phyloP scores from a whole-genome alignment of 2,888 invertebrate species.

The Sympetrum striolatum region DNA sequence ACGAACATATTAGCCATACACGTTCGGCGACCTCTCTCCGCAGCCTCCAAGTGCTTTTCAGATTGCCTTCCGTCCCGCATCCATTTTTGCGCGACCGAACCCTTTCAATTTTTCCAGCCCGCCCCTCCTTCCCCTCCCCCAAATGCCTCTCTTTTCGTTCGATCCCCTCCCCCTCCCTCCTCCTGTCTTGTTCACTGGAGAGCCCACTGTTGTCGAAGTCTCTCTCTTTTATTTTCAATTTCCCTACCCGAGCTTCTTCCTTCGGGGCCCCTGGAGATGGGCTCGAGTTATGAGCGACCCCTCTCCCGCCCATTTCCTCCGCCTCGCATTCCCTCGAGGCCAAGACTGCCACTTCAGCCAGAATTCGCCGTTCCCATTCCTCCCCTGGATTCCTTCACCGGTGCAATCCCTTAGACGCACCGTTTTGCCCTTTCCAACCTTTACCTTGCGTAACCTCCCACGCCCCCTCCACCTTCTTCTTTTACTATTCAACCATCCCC shows the following conservation, averaged over 20 bases:
- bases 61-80: not conserved
- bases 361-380: not conserved
- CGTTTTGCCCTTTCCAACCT: not conserved
- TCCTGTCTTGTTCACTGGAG: not conserved
- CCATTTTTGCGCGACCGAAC: not conserved
- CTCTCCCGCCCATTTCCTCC: not conserved
- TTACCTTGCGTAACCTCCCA: not conserved
- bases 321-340: not conserved
- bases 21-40: not conserved
- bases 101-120: not conserved
- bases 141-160: not conserved
- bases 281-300: constrained; percentile 10
- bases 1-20: not conserved
- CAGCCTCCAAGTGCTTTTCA: not conserved
- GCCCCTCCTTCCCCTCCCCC: not conserved
- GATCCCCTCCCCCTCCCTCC: not conserved
- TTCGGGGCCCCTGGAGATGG: not conserved
- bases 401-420: not conserved
- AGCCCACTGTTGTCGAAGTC: not conserved
- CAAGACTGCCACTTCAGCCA: constrained; percentile 29
- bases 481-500: not conserved
- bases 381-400: not conserved
- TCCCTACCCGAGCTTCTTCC: constrained; percentile 14
- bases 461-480: not conserved
- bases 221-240: constrained; percentile 28